Evolutionary conservation across 2,797 vertebrate species (phyloP), one percentile per base, ranked within the genome.

Genomic region (Nothura maculosa): DNA sequence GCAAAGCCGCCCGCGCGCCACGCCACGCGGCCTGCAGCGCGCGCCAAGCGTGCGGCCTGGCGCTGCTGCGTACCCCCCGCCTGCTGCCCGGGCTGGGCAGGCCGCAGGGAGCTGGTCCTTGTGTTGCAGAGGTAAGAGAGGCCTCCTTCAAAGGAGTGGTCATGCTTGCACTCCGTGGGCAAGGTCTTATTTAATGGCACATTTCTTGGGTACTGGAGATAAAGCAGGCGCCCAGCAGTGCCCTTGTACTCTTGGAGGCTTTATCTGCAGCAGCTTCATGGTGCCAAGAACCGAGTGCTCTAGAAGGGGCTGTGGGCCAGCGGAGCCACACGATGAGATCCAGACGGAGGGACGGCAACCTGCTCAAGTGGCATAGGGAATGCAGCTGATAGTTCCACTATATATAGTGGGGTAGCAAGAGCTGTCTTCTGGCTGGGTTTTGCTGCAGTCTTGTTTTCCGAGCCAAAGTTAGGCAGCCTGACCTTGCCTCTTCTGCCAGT

Each of bases 11-110:
- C 67, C 1, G 4, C 21, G 73, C 1, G 1, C 54, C 0, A 11
- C 21, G 36, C 18, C 3, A 0, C 8, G 57, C 9, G 0, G 64
- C 24, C 27, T 1, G 9, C 5, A 32, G 18, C 6, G 0, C 27
- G 50, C 25, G 19, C 24, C 0, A 2, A 15, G 42, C 0, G 4
- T 12, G 22, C 24, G 61, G 67, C 9, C 50, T 7, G 1, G 0
- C 43, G 4, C 0, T 27, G 45, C 15, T 4, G 30, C 14, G 43
- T 38, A 13, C 55, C 64, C 11, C 1, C 17, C 3, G 52, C 20
- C 58, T 1, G 0, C 52, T 47, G 58, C 12, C 28, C 9, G 3
- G 8, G 8, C 1, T 0, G 5, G 38, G 55, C 55, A 47, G 12
- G 2, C 47, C 61, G 68, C 64, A 10, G 38, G 32, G 62, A 62